Base-by-base conservation (phyloP, 1,140 invertebrate species). In the Heterodera schachtii region DNA sequence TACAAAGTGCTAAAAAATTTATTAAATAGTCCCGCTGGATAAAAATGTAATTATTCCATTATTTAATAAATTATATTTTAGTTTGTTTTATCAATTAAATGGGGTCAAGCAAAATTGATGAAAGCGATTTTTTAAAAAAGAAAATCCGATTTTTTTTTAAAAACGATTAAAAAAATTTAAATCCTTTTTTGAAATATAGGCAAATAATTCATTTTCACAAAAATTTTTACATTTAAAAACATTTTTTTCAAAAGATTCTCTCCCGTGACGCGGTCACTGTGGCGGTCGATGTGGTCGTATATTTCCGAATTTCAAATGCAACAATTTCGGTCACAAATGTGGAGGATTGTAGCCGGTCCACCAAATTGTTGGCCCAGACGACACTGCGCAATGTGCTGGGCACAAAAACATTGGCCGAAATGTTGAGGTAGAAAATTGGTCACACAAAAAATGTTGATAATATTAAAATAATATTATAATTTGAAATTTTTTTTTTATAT, bases 261-360 rank as follows among this genome's bases (percentile, higher is more conserved):
- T 95, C 95, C 1, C 95, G 95, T 91, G 95, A 97, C 90, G 95
- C 94, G 0, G 95, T 96, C 2, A 97, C 95, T 0, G 95, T 86
- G 16, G 84, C 83, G 1, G 85, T 86, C 0, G 85, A 86, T n/a
- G 85, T 87, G 41, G 85, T 86, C 19, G 86, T 86, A 3, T 86
- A 87, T 78, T 88, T 86, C 57, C 64, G 85, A 64, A 87, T 86
- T 46, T 85, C 82, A n/a, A 85, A 86, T 70, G 85, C 85, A n/a
- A 86, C 86, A 73, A 87, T 85, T 70, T 87, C 85, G 7, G 84
- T 88, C 3, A 93, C 94, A 19, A 93, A 94, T 90, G 94, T 95
- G 16, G 93, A 93, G 44, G 94, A 95, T 88, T 94, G 94, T 87
- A 94, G 94, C 84, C 94, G 95, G 87, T 96, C 89, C 0, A 96